Base-by-base conservation (phyloP, 2,888 invertebrate species). In the Desoria tigrina region DNA sequence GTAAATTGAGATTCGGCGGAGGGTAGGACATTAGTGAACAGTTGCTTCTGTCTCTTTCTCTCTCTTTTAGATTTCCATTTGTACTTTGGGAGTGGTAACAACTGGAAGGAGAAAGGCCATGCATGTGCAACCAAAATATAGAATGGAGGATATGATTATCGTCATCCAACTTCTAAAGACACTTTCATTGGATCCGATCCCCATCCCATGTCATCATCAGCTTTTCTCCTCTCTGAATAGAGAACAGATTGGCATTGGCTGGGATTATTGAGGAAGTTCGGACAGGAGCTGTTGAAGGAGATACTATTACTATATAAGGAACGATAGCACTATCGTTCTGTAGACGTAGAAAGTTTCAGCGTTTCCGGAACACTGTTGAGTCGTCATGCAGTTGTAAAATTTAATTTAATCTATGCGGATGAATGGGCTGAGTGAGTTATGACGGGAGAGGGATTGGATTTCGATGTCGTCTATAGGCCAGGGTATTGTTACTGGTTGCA, bases 11-110 rank as follows among this genome's bases (percentile, higher is more conserved):
- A 4, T 32, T 32, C 32, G 4, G 32, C 32, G 4, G 32, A 32
- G 11, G 11, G 11, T 32, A 32, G 32, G 32, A 32, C 32, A 32
- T 32, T 32, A 45, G 45, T 45, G 45, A 45, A 45, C 45, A 45
- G 45, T 45, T 45, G 45, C 18, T 45, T 45, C 9, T 45, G 32
- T 32, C 32, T 32, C 32, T 32, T 32, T 32, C 32, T 32, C 32
- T 32, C 45, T 45, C 45, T 45, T 21, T 45, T 45, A 45, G 45
- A 45, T 45, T 45, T 45, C 45, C 45, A 45, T 45, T 45, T 45
- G 45, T 45, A 45, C 45, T 45, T 45, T 45, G 6, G 45, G 18
- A 21, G n/a, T 16, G 45, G 45, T 45, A 45, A 45, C 45, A 45
- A 45, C 45, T 45, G 45, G 45, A 21, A 6, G 45, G 45, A 45